Evolutionary conservation across 2,888 invertebrate genomes (phyloP).

Genomic region (Coelogynopora nodosa): DNA sequence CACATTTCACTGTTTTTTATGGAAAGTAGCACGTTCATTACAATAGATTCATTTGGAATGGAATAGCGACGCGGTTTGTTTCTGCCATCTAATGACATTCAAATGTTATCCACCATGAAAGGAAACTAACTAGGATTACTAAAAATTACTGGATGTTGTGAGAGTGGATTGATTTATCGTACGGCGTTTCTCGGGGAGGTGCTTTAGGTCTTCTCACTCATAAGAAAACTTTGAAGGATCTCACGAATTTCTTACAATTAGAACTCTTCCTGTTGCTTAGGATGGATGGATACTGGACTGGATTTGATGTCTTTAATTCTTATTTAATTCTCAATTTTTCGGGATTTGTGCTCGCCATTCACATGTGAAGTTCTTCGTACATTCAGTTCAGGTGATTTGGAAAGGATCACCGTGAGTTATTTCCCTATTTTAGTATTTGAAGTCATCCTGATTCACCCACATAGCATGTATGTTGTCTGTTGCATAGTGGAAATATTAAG

Average conservation of each 20-base stretch:
- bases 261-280: no score
- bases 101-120: background rate
- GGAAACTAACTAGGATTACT: background rate
- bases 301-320: background rate
- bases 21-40: background rate
- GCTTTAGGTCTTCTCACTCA: no score
- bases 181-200: no score
- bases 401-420: slow-evolving; percentile 24
- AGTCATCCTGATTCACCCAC: background rate
- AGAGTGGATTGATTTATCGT: no score
- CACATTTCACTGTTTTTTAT: background rate
- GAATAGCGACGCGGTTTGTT: no score
- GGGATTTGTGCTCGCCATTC: background rate
- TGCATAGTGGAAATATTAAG: no score
- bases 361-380: background rate
- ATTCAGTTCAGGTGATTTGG: background rate
- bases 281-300: background rate
- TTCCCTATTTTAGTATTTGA: background rate
- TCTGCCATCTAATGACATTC: no score
- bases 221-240: no score
- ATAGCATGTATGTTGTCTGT: background rate
- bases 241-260: no score
- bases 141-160: no score
- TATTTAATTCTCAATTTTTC: background rate
- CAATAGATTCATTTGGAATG: background rate